A percentile compares a stretch with the other conserved stretches of the same genome.
Conservation (phyloP, 1,140 invertebrate species). For the Bombus superbus region DNA sequence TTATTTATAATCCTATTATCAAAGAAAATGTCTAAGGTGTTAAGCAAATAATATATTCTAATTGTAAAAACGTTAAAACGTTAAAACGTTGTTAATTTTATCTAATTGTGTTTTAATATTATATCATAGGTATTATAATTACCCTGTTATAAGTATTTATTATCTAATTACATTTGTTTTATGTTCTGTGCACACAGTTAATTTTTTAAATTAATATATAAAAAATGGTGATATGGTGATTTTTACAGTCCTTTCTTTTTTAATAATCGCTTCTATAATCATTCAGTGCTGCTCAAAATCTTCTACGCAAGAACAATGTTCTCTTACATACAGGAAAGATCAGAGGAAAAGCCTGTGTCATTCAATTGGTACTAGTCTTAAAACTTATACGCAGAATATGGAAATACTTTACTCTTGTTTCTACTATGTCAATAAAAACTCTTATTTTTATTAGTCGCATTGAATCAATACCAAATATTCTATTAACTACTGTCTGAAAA, state of each 20-base stretch:
- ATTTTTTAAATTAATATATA: not conserved
- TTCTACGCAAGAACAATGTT: not conserved
- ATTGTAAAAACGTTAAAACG: not conserved
- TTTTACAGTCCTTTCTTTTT: not conserved
- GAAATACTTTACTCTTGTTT: conserved; percentile 19
- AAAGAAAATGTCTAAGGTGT: not conserved
- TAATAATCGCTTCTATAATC: not conserved
- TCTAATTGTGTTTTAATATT: not conserved
- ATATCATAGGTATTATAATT: not conserved
- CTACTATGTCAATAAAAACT: conserved; percentile 15
- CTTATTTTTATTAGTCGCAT: conserved; percentile 14
- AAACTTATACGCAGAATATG: not conserved
- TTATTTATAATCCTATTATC: not conserved
- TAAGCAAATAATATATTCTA: conserved; percentile 2
- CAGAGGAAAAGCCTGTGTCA: not conserved
- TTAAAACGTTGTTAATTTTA: conserved; percentile 1
- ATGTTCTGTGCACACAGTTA: not conserved
- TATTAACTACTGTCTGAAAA: not conserved
- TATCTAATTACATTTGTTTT: not conserved
- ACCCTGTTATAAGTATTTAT: not conserved
- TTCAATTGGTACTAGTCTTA: conserved; percentile 10
- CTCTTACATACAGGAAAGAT: not conserved
- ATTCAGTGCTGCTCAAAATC: not conserved
- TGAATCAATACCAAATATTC: not conserved
- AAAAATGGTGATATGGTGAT: not conserved